Conservation (phyloP, 2,797 vertebrate genomes). For the Scolopax bukidnonensis region DNA sequence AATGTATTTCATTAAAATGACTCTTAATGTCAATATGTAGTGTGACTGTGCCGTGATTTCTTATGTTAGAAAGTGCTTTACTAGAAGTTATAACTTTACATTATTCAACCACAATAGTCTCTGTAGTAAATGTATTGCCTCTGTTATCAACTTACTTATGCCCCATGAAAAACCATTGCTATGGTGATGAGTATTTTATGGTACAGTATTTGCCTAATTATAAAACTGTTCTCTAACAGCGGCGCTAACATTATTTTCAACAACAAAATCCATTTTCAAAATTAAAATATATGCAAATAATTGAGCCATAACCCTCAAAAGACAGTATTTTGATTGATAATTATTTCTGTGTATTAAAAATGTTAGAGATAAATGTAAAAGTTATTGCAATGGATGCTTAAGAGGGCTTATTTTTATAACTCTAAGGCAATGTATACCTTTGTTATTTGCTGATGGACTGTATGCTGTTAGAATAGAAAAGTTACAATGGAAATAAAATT, state of each 20-base stretch:
- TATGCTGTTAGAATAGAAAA: conserved; percentile 8
- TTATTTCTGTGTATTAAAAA: conserved; percentile 55
- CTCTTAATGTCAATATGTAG: conserved; percentile 69
- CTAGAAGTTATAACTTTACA: conserved; percentile 29
- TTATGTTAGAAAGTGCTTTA: conserved; percentile 56
- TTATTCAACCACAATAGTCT: conserved; percentile 24
- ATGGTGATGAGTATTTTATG: conserved; percentile 69
- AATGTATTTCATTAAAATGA: conserved; percentile 75
- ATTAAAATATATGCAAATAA: conserved; percentile 35
- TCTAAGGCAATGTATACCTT: not conserved
- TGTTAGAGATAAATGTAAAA: conserved; percentile 9
- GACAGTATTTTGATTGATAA: conserved; percentile 19
- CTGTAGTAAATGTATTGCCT: conserved; percentile 21
- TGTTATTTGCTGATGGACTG: not conserved
- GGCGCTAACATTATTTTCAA: conserved; percentile 3
- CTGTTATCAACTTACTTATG: conserved; percentile 50
- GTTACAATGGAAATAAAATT: conserved; percentile 55
- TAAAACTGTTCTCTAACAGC: conserved; percentile 49
- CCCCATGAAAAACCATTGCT: conserved; percentile 64
- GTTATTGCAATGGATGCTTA: conserved; percentile 11
- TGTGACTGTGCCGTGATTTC: conserved; percentile 57
- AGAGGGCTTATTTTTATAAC: conserved; percentile 18
- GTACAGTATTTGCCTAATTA: conserved; percentile 51
- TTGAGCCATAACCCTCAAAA: conserved; percentile 18
- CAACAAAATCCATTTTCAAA: conserved; percentile 53